These are phyloP conservation scores for Eristalinus aeneus DNA, from an alignment of 2,888 invertebrate genomes.

Conservation along the genomic window DNA sequence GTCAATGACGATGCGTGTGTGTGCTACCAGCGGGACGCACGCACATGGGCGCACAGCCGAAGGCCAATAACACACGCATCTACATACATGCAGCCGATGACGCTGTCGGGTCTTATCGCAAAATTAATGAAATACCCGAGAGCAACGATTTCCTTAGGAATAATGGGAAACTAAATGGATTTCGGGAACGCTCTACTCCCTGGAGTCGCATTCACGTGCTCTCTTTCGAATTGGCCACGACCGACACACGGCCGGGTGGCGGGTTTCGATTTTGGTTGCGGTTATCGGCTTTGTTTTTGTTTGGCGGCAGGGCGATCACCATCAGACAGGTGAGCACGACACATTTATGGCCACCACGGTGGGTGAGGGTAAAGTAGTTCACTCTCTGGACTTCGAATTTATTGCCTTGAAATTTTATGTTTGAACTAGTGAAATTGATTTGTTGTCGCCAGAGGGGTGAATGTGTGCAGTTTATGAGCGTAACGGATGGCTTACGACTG, in stretches of 20 bases:
- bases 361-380: background rate
- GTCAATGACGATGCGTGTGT: background rate
- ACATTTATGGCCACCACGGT: conserved; percentile 10
- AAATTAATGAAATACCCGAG: conserved; percentile 8
- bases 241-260: background rate
- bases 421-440: conserved; percentile 11
- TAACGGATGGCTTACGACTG: no score
- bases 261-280: background rate
- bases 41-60: background rate
- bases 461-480: conserved; percentile 1
- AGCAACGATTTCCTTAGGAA: background rate
- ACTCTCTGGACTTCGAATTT: conserved; percentile 6
- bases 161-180: background rate
- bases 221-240: background rate
- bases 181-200: background rate
- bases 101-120: background rate
- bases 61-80: background rate
- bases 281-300: background rate
- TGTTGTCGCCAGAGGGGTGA: background rate
- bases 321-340: conserved; percentile 24
- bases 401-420: background rate
- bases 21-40: background rate
- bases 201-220: background rate
- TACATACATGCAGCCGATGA: background rate
- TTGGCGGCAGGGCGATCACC: background rate